Percentiles rank a stretch among this genome's conserved stretches.
Evolutionary conservation across 2,797 vertebrate species (phyloP).

Genomic region (Paramormyrops hopkinsi): DNA sequence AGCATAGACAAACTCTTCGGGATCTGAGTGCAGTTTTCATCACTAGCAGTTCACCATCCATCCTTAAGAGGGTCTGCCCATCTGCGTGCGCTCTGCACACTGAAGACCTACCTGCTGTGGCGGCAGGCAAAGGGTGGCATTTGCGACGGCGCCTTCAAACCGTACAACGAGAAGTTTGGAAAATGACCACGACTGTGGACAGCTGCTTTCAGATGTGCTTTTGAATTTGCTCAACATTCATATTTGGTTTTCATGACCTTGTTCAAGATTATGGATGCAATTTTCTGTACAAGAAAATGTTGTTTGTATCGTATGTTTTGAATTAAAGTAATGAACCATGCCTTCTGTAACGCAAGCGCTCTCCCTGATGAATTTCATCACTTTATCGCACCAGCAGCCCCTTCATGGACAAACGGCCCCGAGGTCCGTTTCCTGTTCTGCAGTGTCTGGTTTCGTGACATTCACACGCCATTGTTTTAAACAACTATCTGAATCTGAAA

Average conservation of each 20-base stretch:
- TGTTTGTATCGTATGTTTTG: constrained; percentile 14
- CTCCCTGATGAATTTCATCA: not conserved
- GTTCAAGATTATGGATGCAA: constrained; percentile 11
- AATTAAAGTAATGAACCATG: constrained; percentile 15
- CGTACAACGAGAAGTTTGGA: not conserved
- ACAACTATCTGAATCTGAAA: not conserved
- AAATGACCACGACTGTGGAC: not conserved
- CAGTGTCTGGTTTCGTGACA: not conserved
- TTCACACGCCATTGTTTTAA: not conserved
- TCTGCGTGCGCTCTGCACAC: not conserved
- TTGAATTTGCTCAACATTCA: not conserved
- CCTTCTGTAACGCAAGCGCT: not conserved
- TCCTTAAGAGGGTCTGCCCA: not conserved
- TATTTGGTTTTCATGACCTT: not conserved
- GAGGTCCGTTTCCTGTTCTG: not conserved
- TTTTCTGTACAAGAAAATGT: constrained; percentile 13
- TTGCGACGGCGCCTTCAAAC: not conserved
- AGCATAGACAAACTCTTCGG: constrained; percentile 45
- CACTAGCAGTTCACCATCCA: not conserved
- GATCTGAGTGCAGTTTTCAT: not conserved
- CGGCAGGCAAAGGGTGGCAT: not conserved
- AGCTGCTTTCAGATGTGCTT: not conserved
- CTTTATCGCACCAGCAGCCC: not conserved
- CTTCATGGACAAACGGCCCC: not conserved
- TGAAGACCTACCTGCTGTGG: not conserved